Conservation (phyloP, 2,113 vertebrate genomes). For the Aptenodytes forsteri region DNA sequence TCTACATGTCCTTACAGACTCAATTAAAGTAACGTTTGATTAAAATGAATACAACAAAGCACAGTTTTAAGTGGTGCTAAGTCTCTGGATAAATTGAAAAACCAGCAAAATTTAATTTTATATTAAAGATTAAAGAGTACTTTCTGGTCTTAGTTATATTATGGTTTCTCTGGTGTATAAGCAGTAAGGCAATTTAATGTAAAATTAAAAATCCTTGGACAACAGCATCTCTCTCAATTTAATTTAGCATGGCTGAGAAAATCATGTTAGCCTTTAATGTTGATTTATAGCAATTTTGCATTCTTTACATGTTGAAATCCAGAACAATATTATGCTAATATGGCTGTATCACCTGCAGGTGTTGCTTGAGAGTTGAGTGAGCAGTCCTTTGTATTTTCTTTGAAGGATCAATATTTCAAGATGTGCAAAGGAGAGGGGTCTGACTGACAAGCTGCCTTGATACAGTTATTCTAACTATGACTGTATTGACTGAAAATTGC, state of each 20-base stretch:
- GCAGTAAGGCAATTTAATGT: neutral
- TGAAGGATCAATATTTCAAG: slow-evolving; percentile 23
- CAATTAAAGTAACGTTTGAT: slow-evolving; percentile 64
- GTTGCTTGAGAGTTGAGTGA: neutral
- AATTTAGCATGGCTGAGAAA: slow-evolving; percentile 33
- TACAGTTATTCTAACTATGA: neutral
- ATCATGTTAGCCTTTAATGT: slow-evolving; percentile 14
- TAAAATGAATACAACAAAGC: slow-evolving; percentile 50
- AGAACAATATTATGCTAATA: neutral
- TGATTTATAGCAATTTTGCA: slow-evolving; percentile 1
- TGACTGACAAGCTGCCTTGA: slow-evolving; percentile 3
- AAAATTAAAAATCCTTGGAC: slow-evolving; percentile 27
- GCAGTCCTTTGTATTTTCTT: neutral
- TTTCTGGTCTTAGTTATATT: slow-evolving; percentile 20
- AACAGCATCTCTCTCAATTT: neutral
- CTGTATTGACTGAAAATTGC: neutral
- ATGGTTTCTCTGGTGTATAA: slow-evolving; percentile 31
- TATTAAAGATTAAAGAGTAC: slow-evolving; percentile 49
- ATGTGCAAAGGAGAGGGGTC: neutral
- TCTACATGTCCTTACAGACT: slow-evolving; percentile 48
- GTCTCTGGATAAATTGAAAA: slow-evolving; percentile 51
- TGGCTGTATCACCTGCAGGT: neutral
- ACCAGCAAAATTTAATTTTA: slow-evolving; percentile 48
- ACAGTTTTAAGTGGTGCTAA: neutral
- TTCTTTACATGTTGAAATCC: neutral